These are phyloP conservation scores for Napeogenes inachia DNA, from an alignment of 2,888 invertebrate genomes.

Conservation along the genomic window DNA sequence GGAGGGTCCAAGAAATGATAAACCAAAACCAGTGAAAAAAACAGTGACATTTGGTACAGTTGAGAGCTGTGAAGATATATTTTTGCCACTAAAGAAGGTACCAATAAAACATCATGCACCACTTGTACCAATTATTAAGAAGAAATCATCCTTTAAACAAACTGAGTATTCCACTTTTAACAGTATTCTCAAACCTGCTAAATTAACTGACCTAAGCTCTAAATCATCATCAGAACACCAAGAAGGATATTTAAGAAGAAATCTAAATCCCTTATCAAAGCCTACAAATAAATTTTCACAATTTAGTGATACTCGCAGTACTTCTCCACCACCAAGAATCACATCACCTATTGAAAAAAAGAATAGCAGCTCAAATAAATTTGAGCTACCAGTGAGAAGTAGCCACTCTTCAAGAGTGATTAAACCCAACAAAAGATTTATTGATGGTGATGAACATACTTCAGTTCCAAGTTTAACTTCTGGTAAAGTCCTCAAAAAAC, in stretches of 20 bases:
- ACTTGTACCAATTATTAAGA: constrained; percentile 80
- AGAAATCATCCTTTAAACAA: constrained; percentile 77
- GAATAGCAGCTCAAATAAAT: constrained; percentile 69
- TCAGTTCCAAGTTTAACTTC: constrained; percentile 46
- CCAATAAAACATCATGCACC: constrained; percentile 79
- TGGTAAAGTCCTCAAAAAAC: constrained; percentile 71
- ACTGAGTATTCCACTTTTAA: constrained; percentile 77
- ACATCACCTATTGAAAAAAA: constrained; percentile 63
- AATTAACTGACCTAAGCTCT: constrained; percentile 79
- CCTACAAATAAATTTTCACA: constrained; percentile 71
- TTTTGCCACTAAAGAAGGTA: constrained; percentile 76
- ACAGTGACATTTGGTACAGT: constrained; percentile 81
- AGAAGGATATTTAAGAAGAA: constrained; percentile 68
- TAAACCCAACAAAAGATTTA: constrained; percentile 91
- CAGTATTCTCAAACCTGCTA: constrained; percentile 80
- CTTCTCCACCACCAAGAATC: constrained; percentile 68
- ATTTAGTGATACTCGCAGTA: constrained; percentile 65
- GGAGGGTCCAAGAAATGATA: constrained; percentile 64
- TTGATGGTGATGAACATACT: constrained; percentile 80
- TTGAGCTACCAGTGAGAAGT: constrained; percentile 88
- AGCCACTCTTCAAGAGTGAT: constrained; percentile 91
- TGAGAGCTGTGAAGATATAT: constrained; percentile 79
- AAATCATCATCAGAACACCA: constrained; percentile 74
- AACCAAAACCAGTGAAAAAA: constrained; percentile 77
- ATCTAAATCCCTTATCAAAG: constrained; percentile 68